Percentiles rank a stretch among this genome's conserved stretches.
Conservation (phyloP, 2,888 invertebrate genomes). For the Lordiphosa andalusiaca region DNA sequence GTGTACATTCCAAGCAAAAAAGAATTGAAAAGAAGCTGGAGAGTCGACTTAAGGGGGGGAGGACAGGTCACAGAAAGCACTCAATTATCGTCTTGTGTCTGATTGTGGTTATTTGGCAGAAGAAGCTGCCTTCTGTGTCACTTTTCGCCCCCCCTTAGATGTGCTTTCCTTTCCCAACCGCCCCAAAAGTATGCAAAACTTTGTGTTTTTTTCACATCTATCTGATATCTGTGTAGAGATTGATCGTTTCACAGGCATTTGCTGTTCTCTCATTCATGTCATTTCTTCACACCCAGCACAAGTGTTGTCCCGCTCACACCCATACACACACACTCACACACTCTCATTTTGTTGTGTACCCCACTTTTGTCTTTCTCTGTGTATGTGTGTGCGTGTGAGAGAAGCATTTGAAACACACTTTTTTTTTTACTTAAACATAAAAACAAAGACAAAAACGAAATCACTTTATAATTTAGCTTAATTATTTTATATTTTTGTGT, state of each 20-base stretch:
- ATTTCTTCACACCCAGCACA: slow-evolving; percentile 26
- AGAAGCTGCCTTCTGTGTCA: no score
- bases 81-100: no score
- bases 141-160: no score
- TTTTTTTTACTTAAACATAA: slow-evolving; percentile 28
- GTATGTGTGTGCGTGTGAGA: slow-evolving; percentile 1
- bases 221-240: slow-evolving; percentile 13
- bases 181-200: no score
- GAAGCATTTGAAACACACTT: not conserved
- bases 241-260: slow-evolving; percentile 12
- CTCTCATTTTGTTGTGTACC: slow-evolving; percentile 3
- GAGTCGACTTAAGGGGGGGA: no score
- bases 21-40: not conserved
- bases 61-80: no score
- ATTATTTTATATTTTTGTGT: slow-evolving; percentile 67
- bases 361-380: not conserved
- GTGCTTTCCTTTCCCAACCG: no score
- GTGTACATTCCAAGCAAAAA: slow-evolving; percentile 10
- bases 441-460: not conserved
- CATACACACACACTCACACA: slow-evolving; percentile 11
- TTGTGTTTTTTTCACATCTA: no score
- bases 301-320: slow-evolving; percentile 19
- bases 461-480: slow-evolving; percentile 9
- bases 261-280: slow-evolving; percentile 6
- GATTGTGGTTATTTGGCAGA: no score